A percentile compares a stretch with the other conserved stretches of the same genome.
These are phyloP conservation scores for Aphis gossypii DNA, from an alignment of 1,140 invertebrate genomes.

Conservation along the genomic window DNA sequence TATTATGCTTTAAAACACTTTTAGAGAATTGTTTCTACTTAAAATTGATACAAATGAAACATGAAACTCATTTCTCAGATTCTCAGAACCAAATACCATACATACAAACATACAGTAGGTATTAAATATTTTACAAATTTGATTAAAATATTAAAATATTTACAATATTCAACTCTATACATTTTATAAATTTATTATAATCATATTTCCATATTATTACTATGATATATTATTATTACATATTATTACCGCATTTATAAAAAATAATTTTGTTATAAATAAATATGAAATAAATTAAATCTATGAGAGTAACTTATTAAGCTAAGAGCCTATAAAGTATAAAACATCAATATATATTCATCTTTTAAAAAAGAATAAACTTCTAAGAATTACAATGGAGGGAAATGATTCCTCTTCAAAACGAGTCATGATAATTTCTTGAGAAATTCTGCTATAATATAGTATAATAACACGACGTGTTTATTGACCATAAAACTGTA, in stretches of 20 bases:
- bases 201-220: background rate
- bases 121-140: background rate
- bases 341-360: background rate
- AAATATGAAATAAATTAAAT: background rate
- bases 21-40: background rate
- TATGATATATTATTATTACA: no score
- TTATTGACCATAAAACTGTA: constrained; percentile 12
- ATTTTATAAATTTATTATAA: background rate
- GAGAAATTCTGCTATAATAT: background rate
- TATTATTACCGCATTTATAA: no score
- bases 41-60: background rate
- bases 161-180: background rate
- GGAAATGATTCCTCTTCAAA: background rate
- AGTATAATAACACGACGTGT: background rate
- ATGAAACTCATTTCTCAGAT: background rate
- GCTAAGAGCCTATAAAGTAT: background rate
- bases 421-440: background rate
- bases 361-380: background rate
- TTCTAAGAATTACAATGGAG: background rate
- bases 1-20: background rate
- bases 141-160: background rate
- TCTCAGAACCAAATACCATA: background rate
- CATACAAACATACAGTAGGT: no score
- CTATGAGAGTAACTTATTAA: background rate
- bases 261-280: background rate